Conservation (phyloP, 2,113 vertebrate species). For the Sceloporus tristichus region DNA sequence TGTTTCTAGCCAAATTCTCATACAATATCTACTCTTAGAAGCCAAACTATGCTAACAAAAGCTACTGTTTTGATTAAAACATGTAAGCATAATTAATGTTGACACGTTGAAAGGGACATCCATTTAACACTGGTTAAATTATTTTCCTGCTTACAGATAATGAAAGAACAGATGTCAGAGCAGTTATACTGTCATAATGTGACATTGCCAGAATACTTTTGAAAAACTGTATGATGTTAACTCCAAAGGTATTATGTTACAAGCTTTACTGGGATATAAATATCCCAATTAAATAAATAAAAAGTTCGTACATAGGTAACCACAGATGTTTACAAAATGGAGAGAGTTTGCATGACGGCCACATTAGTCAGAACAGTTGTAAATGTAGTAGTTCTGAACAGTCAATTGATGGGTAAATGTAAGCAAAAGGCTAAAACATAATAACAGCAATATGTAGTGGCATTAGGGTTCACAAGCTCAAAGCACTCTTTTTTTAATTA, state of each 20-base stretch:
- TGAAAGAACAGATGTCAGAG: constrained; percentile 30
- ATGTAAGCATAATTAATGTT: constrained; percentile 26
- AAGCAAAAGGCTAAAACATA: too few species aligned
- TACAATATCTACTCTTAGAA: neutral
- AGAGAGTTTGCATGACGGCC: too few species aligned
- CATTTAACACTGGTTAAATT: constrained; percentile 29
- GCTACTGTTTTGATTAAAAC: constrained; percentile 20
- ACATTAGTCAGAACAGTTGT: too few species aligned
- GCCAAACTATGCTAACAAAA: constrained; percentile 22
- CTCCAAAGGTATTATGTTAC: neutral
- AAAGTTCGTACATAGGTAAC: too few species aligned
- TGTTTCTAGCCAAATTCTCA: neutral
- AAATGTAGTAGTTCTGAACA: neutral
- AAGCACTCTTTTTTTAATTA: neutral
- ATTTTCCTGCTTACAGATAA: constrained; percentile 29
- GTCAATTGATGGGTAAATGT: neutral
- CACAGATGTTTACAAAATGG: too few species aligned
- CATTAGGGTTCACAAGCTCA: neutral
- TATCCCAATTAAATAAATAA: too few species aligned
- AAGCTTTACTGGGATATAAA: neutral
- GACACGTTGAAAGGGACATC: constrained; percentile 24
- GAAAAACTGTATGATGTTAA: constrained; percentile 1
- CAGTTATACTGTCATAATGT: constrained; percentile 22
- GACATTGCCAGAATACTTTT: constrained; percentile 22
- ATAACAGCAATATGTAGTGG: too few species aligned